phyloP scores from a whole-genome alignment of 2,797 vertebrate genomes.

The Sebastes oblongus region DNA sequence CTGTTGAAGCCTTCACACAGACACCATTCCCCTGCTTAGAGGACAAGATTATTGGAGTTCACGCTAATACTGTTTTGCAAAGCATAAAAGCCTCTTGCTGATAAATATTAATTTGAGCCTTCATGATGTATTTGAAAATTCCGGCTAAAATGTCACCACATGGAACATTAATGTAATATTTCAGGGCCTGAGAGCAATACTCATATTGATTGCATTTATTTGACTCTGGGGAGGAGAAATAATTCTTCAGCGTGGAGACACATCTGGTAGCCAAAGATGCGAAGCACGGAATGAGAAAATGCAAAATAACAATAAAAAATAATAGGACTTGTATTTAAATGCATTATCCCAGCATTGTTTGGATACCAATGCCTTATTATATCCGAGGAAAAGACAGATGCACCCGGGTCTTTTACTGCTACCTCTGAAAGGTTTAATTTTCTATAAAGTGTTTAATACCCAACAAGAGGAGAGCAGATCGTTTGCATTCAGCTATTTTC shows the following conservation, averaged over 20 bases:
- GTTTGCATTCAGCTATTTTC: slow-evolving; percentile 65
- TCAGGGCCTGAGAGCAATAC: slow-evolving; percentile 99
- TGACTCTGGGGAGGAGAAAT: slow-evolving; percentile 99
- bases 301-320: slow-evolving; percentile 96
- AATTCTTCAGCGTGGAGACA: slow-evolving; percentile 99
- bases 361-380: slow-evolving; percentile 83
- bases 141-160: slow-evolving; percentile 99
- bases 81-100: slow-evolving; percentile 99
- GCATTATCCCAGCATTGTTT: slow-evolving; percentile 84
- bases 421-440: slow-evolving; percentile 83
- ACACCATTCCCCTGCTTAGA: slow-evolving; percentile 77
- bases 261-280: slow-evolving; percentile 99
- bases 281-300: slow-evolving; percentile 96
- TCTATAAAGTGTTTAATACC: slow-evolving; percentile 81
- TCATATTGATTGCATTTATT: slow-evolving; percentile 99
- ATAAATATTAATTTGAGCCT: slow-evolving; percentile 99
- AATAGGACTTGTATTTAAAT: slow-evolving; percentile 89
- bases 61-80: slow-evolving; percentile 99
- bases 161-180: slow-evolving; percentile 99
- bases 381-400: slow-evolving; percentile 76
- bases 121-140: slow-evolving; percentile 99
- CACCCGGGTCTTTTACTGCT: slow-evolving; percentile 79
- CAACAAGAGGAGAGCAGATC: slow-evolving; percentile 75
- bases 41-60: slow-evolving; percentile 87
- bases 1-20: slow-evolving; percentile 59